Percentiles rank a stretch among this genome's conserved stretches.
These are phyloP conservation scores for Melanostigma gelatinosum DNA, from an alignment of 2,113 vertebrate species.

Conservation along the genomic window DNA sequence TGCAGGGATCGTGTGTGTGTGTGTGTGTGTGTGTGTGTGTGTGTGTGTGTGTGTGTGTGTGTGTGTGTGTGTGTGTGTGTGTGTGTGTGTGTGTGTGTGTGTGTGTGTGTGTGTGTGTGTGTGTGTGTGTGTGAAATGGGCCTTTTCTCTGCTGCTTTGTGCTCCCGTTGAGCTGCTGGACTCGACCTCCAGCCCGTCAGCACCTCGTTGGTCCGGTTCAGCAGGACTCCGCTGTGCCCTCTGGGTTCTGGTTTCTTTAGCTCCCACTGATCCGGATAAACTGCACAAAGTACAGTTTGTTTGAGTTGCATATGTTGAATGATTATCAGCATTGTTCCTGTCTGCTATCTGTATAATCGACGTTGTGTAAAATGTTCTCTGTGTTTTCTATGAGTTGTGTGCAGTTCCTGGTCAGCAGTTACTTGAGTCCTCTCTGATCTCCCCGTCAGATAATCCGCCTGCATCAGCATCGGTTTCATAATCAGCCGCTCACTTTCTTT, in stretches of 20 bases:
- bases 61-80: background rate
- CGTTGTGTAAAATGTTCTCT: too few relatives aligned
- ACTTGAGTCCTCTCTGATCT: background rate
- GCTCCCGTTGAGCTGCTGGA: background rate
- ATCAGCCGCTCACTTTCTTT: background rate
- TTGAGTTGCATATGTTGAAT: too few relatives aligned
- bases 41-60: background rate
- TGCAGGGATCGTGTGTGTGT: background rate
- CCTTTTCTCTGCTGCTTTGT: conserved; percentile 35
- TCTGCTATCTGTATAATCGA: too few relatives aligned
- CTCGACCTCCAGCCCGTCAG: conserved; percentile 36
- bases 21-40: background rate
- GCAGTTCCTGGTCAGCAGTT: background rate
- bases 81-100: too few relatives aligned
- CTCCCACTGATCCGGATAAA: background rate
- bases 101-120: background rate
- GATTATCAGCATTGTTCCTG: too few relatives aligned
- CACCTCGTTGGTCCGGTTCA: conserved; percentile 23
- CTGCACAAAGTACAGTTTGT: background rate
- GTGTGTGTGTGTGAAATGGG: conserved; percentile 22
- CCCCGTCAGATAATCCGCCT: background rate
- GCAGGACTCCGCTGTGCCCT: background rate
- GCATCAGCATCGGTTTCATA: background rate
- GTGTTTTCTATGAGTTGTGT: background rate
- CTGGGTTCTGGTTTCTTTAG: background rate